Base-by-base conservation (phyloP, 2,888 invertebrate species). In the Heliconius aoede region DNA sequence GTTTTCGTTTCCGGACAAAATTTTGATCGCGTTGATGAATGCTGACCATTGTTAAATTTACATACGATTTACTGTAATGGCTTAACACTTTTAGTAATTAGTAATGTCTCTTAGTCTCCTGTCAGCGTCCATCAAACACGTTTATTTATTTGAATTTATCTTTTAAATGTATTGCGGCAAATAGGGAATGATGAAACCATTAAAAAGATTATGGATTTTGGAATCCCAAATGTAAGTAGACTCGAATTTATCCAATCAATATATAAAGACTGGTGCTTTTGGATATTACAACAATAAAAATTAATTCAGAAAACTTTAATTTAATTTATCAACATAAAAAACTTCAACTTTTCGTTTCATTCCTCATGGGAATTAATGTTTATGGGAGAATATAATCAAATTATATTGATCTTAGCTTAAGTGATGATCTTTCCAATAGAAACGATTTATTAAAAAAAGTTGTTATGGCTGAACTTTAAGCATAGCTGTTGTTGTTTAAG, bases 321-420 rank as follows among this genome's bases (percentile, higher is more conserved):
- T 81, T 74, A 78, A 69, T 78, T 81, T 81, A 81, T 61, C 81
- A 81, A 76, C 65, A 65, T n/a, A 60, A 65, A 85, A 86, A 84
- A 85, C 86, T 88, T 90, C 83, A 87, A 89, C 85, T 93, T 94
- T 94, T 94, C 94, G 94, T 94, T 94, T 94, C 94, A 92, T 94
- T 93, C 94, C 94, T 94, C 91, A 88, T 90, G 87, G 91, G 92
- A 93, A 92, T 89, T 91, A 86, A 92, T 91, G 91, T 92, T 81
- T 86, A 85, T 85, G 88, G 86, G 83, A n/a, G n/a, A 84, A 88
- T 87, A 90, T 84, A 87, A 88, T 87, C 83, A 87, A 90, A 87
- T 91, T 84, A 89, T 60, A 61, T 89, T 86, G 90, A 92, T 88
- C 89, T 93, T 91, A 93, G 87, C 89, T 91, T 91, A 83, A 92